Base-by-base conservation (phyloP, 2,113 vertebrate species). In the Campylorhamphus procurvoides region DNA sequence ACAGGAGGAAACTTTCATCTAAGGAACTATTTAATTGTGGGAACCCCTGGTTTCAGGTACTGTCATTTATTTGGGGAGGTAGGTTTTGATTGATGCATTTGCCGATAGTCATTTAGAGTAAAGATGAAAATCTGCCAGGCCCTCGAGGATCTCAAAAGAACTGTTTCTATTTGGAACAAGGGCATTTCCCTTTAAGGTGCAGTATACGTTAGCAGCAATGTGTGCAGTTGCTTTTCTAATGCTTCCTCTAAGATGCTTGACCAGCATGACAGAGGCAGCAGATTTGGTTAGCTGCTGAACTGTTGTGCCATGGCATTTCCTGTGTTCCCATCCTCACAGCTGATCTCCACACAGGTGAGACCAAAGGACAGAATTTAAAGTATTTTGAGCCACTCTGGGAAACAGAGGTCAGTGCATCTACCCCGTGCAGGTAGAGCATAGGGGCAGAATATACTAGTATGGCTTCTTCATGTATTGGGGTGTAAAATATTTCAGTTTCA, bases 401-500 rank as follows among this genome's bases (percentile, higher is more conserved):
- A 84, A 33, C 6, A n/a, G 22, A 16, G 18, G 6, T 37, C 64
- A 6, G 76, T 84, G 13, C 35, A 42, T 49, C 49, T 73, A 15
- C 44, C 8, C 35, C 19, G n/a, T 0, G 0, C 17, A 47, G 28
- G 52, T 60, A 23, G 35, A 68, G 12, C 37, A 40, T 22, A 58
- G 44, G 16, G 66, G 8, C 58, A 82, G 58, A 82, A 66, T 62
- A 42, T 79, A n/a, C 12, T 60, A 7, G 8, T 37, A 25, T 28
- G 33, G 28, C 7, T 35, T 17, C 17, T 37, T 73, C 25, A 35
- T 58, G 14, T 84, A 14, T n/a, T 67, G 50, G 23, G 14, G 8
- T 49, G n/a, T 74, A 73, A 81, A 71, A n/a, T 81, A 44, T 23
- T 78, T 87, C 81, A 39, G 37, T 88, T 92, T 81, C 74, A 63